Percentiles rank a stretch among this genome's conserved stretches.
Conservation (phyloP, 2,888 invertebrate species). For the Slavum lentiscoides region DNA sequence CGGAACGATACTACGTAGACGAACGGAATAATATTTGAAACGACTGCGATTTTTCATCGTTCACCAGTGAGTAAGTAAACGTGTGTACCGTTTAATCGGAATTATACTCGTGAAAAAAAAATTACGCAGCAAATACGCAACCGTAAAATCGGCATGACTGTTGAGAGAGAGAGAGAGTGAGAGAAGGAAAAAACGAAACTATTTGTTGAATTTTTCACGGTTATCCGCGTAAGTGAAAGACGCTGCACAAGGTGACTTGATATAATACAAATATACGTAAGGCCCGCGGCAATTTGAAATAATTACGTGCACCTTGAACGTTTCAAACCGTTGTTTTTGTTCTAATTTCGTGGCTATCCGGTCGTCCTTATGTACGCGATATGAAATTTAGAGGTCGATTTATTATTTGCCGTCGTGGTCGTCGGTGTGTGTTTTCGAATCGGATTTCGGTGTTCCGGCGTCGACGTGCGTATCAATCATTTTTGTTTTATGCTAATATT, state of each 20-base stretch:
- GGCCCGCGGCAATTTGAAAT: not conserved
- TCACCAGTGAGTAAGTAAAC: too few relatives aligned
- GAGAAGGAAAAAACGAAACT: not conserved
- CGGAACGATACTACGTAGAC: too few relatives aligned
- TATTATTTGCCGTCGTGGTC: not conserved
- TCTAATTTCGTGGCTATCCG: slow-evolving; percentile 6
- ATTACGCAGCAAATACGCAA: too few relatives aligned
- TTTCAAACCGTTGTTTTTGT: slow-evolving; percentile 18
- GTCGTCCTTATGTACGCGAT: slow-evolving; percentile 3
- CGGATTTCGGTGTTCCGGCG: not conserved
- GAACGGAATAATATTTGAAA: too few relatives aligned
- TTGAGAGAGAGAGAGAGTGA: not conserved
- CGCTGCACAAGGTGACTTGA: slow-evolving; percentile 12
- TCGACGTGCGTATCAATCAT: too few relatives aligned
- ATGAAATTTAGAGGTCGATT: not conserved
- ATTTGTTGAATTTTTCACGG: not conserved
- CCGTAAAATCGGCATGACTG: not conserved
- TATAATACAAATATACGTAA: not conserved
- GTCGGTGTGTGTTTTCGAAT: not conserved
- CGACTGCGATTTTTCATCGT: too few relatives aligned
- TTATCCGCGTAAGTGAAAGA: slow-evolving; percentile 15
- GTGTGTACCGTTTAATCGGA: too few relatives aligned
- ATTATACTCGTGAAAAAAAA: too few relatives aligned
- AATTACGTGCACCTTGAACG: slow-evolving; percentile 25
- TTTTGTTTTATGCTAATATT: too few relatives aligned